A percentile compares a stretch with the other conserved stretches of the same genome.
Conservation (phyloP, 2,113 vertebrate genomes). For the Sylvilagus bachmani region DNA sequence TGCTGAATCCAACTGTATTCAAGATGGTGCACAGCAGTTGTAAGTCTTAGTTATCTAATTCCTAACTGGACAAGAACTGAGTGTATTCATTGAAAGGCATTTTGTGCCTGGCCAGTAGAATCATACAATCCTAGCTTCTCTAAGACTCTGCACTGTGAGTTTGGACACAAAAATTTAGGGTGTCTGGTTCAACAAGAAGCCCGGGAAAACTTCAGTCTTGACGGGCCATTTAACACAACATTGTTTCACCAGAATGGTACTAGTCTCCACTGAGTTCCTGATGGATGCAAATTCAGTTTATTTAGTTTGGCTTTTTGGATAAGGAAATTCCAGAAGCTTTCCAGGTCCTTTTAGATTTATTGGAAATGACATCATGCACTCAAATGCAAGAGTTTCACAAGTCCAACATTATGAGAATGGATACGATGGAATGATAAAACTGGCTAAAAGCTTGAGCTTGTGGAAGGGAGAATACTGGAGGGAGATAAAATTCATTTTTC, state of each 20-base stretch:
- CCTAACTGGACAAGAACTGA: not conserved
- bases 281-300: conserved; percentile 60
- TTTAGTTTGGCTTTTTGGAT: conserved; percentile 69
- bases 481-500: conserved; percentile 47
- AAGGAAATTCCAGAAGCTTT: conserved; percentile 74
- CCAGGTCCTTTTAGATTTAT: conserved; percentile 67
- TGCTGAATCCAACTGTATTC: not conserved
- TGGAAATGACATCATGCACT: conserved; percentile 65
- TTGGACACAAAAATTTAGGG: conserved; percentile 18
- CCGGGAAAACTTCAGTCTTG: conserved; percentile 48
- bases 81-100: conserved; percentile 10
- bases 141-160: not conserved
- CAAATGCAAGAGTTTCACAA: conserved; percentile 28
- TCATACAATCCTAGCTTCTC: not conserved
- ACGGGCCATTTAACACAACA: conserved; percentile 47
- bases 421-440: conserved; percentile 47
- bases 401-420: conserved; percentile 46
- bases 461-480: not conserved
- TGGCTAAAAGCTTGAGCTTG: conserved; percentile 46
- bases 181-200: conserved; percentile 13
- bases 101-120: not conserved
- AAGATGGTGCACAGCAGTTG: not conserved
- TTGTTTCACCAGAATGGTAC: conserved; percentile 55
- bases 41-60: not conserved
- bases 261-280: conserved; percentile 49